Conservation (phyloP, 2,113 vertebrate species). For the Abramis brama region DNA sequence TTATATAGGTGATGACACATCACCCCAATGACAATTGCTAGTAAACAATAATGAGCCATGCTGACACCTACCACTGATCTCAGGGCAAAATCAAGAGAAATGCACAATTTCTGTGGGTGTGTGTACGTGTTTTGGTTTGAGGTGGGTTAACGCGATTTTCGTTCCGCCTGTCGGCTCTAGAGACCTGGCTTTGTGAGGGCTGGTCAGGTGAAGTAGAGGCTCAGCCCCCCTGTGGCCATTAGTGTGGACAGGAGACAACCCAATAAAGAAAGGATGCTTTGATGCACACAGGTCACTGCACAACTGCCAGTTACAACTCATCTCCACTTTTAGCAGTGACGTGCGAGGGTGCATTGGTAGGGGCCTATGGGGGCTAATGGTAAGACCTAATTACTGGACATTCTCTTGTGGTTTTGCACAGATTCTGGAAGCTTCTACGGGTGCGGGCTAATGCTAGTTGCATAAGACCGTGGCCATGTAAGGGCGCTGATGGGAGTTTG, state of each 20-base stretch:
- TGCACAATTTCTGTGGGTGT: constrained; percentile 60
- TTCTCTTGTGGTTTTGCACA: constrained; percentile 50
- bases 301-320: constrained; percentile 78
- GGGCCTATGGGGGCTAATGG: constrained; percentile 52
- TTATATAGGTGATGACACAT: constrained; percentile 73
- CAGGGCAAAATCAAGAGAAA: constrained; percentile 62
- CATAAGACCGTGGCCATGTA: constrained; percentile 25
- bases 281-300: constrained; percentile 80
- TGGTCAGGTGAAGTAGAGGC: constrained; percentile 78
- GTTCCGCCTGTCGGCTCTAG: constrained; percentile 79
- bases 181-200: constrained; percentile 74
- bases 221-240: constrained; percentile 77
- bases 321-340: constrained; percentile 69
- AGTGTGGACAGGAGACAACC: constrained; percentile 79
- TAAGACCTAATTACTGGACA: constrained; percentile 73
- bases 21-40: constrained; percentile 62
- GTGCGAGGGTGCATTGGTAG: constrained; percentile 58
- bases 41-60: constrained; percentile 74
- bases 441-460: constrained; percentile 34
- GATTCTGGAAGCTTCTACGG: constrained; percentile 53
- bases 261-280: constrained; percentile 76
- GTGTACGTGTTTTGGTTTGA: constrained; percentile 68
- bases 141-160: constrained; percentile 79
- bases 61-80: constrained; percentile 74
- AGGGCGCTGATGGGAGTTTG: constrained; percentile 12